Base-by-base conservation (phyloP, 1,140 invertebrate species). In the Pantala flavescens region DNA sequence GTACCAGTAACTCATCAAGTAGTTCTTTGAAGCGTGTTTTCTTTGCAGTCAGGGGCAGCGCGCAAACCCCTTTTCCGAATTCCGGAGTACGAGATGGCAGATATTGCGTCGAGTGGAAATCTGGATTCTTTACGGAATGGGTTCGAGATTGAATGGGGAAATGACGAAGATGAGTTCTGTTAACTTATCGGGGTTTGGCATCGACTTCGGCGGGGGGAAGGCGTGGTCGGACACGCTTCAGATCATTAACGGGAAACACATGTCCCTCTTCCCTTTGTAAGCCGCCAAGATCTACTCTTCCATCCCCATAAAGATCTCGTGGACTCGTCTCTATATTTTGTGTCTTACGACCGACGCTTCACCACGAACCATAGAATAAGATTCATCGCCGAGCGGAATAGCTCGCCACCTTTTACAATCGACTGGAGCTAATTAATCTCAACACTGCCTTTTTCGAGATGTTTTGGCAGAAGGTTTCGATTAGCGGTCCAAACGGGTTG, bases 231-330 rank as follows among this genome's bases (percentile, higher is more conserved):
- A 63, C 49, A 63, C 49, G 49, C 49, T 63, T 63, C 49, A 63
- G 49, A 63, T 63, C 49, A 63, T 63, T 63, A 63, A 63, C 49
- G 49, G 49, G 49, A 63, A 63, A 63, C 49, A 63, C 49, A 63
- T 63, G 49, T 63, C 49, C 49, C 49, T 3, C 49, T 63, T 63
- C 49, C 49, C 49, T 63, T 63, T 63, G 49, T 63, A 12, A 63
- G 49, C 49, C 49, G 49, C 49, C 49, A 63, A 63, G 49, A 63
- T 63, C 49, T 63, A 63, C 49, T 12, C 49, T 14, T 63, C 12
- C 49, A 21, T 16, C 49, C n/a, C 49, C 49, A 21, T 63, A 63
- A 63, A 3, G 49, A 63, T 63, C 49, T 63, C 49, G n/a, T 63
- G 12, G 49, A 19, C 49, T 63, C 49, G n/a, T 63, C 49, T 63